Percentiles rank a stretch among this genome's conserved stretches.
phyloP scores from a whole-genome alignment of 2,888 invertebrate species.

The Drosophila nr. fundita region DNA sequence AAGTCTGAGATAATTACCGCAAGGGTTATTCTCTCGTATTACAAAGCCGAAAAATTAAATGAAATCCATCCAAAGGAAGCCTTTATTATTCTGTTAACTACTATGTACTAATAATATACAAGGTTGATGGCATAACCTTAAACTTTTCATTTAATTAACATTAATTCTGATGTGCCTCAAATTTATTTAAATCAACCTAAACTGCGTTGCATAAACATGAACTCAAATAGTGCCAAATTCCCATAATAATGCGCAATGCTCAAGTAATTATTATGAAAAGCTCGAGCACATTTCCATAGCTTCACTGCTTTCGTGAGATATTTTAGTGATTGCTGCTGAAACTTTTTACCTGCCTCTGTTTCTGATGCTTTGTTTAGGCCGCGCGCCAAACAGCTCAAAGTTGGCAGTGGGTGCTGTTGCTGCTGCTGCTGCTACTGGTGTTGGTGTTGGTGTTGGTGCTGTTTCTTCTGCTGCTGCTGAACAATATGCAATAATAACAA shows the following conservation, averaged over 20 bases:
- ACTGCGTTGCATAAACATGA: constrained; percentile 31
- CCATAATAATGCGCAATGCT: constrained; percentile 21
- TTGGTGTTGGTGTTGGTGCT: constrained; percentile 6
- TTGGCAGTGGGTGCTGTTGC: constrained; percentile 15
- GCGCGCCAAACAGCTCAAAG: constrained; percentile 22
- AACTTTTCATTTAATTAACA: constrained; percentile 20
- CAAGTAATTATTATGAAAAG: constrained; percentile 30
- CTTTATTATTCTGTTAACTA: background rate
- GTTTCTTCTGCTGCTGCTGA: constrained; percentile 53
- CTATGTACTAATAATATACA: background rate
- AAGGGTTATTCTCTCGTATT: background rate
- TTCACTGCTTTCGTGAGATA: constrained; percentile 22
- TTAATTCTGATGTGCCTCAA: constrained; percentile 15
- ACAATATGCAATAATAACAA: constrained; percentile 81
- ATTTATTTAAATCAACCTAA: constrained; percentile 25
- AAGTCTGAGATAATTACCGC: background rate
- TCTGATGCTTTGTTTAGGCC: constrained; percentile 40
- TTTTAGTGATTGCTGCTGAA: constrained; percentile 33
- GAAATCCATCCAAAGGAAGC: background rate
- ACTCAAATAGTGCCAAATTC: constrained; percentile 24
- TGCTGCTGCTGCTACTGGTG: constrained; percentile 45
- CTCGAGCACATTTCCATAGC: constrained; percentile 20
- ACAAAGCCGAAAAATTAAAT: background rate
- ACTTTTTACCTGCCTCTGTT: constrained; percentile 42
- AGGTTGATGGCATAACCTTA: background rate